Base-by-base conservation (phyloP, 2,888 invertebrate species). In the Caenorhabditis doughertyi region DNA sequence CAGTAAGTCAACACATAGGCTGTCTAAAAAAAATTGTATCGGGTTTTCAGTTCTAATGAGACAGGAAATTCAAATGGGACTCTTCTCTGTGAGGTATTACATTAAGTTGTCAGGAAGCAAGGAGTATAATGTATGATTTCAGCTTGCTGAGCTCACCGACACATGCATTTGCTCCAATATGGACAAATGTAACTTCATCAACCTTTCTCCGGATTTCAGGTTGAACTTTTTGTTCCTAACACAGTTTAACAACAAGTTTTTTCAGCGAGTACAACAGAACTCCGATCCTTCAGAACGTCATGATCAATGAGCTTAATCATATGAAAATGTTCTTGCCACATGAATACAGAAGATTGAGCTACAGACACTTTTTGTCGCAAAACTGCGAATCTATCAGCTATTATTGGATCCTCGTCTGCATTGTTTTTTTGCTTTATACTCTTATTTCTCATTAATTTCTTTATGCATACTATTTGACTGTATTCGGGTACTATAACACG, bases 191-290 rank as follows among this genome's bases (percentile, higher is more conserved):
- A 81, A 81, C 47, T 74, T 70, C 11, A 81, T 81, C 39, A 74
- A 81, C 39, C 27, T 81, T 1, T 67, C 64, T 13, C 71, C 70
- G 7, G 64, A 65, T 16, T 81, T 77, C 18, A 77, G 71, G 76
- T 77, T 8, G 4, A 42, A 16, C 9, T 23, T 21, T 29, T 39
- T 25, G 8, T 11, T n/a, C 7, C n/a, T 5, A 3, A 27, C 2
- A 39, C 5, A 47, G 13, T 18, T 27, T 25, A 5, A 29, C 23
- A 25, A 16, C 16, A 3, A n/a, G 1, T 65, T 21, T 25, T 64
- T 81, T 25, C 58, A 81, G 81, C 18, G 81, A 81, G 18, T 81
- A 77, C 55, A 81, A 71, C 65, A 27, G 56, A 55, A 81, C 81
- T 2, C 47, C 51, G 13, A 32, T 81, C 16, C 39, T 81, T 25